Conservation (phyloP, 2,113 vertebrate species). For the Lepus americanus region DNA sequence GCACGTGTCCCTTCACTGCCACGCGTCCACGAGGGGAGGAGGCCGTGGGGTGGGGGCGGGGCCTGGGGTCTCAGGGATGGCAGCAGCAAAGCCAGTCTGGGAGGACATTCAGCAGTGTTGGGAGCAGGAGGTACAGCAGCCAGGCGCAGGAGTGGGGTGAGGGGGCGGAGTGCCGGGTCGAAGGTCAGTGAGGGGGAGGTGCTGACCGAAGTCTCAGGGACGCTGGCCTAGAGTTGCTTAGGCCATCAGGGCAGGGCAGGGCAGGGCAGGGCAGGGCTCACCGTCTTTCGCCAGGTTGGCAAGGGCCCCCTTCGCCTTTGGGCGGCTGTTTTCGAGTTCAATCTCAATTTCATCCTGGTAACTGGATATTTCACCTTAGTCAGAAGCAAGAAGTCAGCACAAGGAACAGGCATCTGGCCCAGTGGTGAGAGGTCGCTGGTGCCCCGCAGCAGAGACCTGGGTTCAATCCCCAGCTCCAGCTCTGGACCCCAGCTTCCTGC, state of each 20-base stretch:
- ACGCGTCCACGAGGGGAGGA: neutral
- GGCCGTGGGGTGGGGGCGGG: neutral
- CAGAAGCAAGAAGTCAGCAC: constrained; percentile 40
- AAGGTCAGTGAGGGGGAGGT: neutral
- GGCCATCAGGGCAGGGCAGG: accelerated
- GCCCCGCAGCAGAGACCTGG: too few species aligned
- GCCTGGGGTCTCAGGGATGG: too few species aligned
- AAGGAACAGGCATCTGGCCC: neutral
- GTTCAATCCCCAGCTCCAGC: too few species aligned
- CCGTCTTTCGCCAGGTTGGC: constrained; percentile 91
- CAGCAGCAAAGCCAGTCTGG: neutral
- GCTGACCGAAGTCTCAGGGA: neutral
- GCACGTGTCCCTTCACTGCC: too few species aligned
- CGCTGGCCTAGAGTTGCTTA: too few species aligned
- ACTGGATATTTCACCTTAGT: constrained; percentile 93
- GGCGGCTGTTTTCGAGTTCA: constrained; percentile 93
- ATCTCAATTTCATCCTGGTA: constrained; percentile 97
- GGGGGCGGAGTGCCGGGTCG: too few species aligned
- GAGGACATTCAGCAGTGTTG: neutral
- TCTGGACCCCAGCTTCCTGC: too few species aligned
- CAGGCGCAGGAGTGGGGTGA: accelerated
- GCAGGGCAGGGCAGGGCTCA: constrained; percentile 82
- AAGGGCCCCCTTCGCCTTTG: constrained; percentile 93
- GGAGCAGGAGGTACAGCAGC: neutral
- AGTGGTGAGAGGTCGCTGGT: too few species aligned